Percentiles rank a stretch among this genome's conserved stretches.
These are phyloP conservation scores for Leptinotarsa texana DNA, from an alignment of 1,140 invertebrate species.

Conservation along the genomic window DNA sequence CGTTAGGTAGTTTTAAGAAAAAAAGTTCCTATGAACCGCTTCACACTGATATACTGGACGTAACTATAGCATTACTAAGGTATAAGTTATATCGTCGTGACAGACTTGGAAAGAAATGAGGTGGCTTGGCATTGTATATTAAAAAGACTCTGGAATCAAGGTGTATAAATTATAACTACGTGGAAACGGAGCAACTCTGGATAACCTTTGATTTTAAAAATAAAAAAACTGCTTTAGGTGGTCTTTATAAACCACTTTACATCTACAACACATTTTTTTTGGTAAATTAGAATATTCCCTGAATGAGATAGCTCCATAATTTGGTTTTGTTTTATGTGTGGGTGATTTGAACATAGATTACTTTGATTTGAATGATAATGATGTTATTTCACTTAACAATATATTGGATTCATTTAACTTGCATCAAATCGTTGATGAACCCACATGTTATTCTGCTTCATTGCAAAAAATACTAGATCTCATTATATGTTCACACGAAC, in stretches of 20 bases:
- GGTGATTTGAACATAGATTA: background rate
- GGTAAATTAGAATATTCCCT: background rate
- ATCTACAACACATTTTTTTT: background rate
- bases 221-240: background rate
- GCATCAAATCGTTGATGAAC: background rate
- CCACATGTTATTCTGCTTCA: background rate
- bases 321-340: background rate
- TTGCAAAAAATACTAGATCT: background rate
- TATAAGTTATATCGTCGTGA: too few relatives aligned
- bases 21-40: too few relatives aligned
- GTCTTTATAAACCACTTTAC: background rate
- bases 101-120: too few relatives aligned
- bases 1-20: too few relatives aligned
- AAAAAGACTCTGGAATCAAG: too few relatives aligned
- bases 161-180: too few relatives aligned
- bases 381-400: background rate
- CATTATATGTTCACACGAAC: background rate
- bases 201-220: background rate
- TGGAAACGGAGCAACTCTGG: too few relatives aligned
- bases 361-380: background rate
- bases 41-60: too few relatives aligned
- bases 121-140: too few relatives aligned
- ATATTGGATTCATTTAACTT: background rate
- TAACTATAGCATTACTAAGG: too few relatives aligned
- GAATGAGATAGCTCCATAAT: background rate